Conservation (phyloP, 2,888 invertebrate species). For the Nomada lathburiana region DNA sequence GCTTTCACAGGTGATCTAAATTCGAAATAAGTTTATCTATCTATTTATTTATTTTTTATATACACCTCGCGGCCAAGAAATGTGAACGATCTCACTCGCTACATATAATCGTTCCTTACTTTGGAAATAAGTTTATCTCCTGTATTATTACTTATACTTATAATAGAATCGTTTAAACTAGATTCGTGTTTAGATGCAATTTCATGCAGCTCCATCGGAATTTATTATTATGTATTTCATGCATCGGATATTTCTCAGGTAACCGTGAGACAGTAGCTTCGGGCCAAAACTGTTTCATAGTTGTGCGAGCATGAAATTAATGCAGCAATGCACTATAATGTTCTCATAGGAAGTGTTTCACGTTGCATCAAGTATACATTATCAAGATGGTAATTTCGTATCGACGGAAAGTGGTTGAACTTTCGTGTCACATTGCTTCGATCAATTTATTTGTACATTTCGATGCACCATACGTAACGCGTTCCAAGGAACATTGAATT, state of each 20-base stretch:
- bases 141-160: background rate
- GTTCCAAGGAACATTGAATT: background rate
- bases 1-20: background rate
- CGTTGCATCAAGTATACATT: slow-evolving; percentile 11
- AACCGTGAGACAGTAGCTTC: slow-evolving; percentile 52
- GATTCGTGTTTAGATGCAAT: background rate
- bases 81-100: too few species aligned
- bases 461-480: background rate
- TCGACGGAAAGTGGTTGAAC: background rate
- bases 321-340: slow-evolving; percentile 52
- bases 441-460: background rate
- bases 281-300: slow-evolving; percentile 67
- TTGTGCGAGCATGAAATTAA: slow-evolving; percentile 72
- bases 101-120: too few species aligned
- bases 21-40: too few species aligned
- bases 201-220: background rate
- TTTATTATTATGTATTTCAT: slow-evolving; percentile 60
- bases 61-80: too few species aligned
- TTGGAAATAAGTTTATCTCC: too few species aligned
- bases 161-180: slow-evolving; percentile 14
- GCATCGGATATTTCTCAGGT: slow-evolving; percentile 55
- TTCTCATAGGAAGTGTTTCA: slow-evolving; percentile 31
- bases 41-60: too few species aligned
- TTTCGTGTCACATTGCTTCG: background rate
- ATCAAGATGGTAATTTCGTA: background rate